Percentiles rank a stretch among this genome's conserved stretches.
Conservation (phyloP, 1,140 invertebrate genomes). For the Glossosoma conforme region DNA sequence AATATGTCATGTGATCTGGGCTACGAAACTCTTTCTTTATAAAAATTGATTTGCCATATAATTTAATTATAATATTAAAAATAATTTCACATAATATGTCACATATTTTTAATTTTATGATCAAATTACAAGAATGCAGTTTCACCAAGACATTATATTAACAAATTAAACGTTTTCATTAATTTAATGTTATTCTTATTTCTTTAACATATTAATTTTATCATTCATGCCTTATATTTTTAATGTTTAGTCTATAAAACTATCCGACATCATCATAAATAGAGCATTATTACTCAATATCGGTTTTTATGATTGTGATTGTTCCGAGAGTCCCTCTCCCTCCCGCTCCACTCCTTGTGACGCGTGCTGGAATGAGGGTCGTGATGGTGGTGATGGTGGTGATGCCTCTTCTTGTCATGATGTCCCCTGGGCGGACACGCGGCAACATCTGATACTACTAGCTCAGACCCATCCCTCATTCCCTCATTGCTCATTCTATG, state of each 20-base stretch:
- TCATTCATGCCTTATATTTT: too few species aligned
- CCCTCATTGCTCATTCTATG: constrained; percentile 47
- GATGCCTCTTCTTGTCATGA: constrained; percentile 70
- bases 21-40: not conserved
- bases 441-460: constrained; percentile 70
- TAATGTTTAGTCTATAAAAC: too few species aligned
- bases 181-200: too few species aligned
- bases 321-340: constrained; percentile 36
- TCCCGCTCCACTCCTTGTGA: constrained; percentile 37
- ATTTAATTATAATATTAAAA: not conserved
- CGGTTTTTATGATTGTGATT: constrained; percentile 47
- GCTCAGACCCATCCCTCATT: constrained; percentile 73
- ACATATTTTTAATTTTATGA: too few species aligned
- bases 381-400: constrained; percentile 80
- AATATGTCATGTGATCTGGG: too few species aligned
- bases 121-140: not conserved
- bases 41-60: not conserved
- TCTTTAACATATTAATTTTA: too few species aligned
- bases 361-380: constrained; percentile 35
- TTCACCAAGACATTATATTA: too few species aligned
- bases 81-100: not conserved
- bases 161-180: too few species aligned
- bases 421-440: constrained; percentile 45
- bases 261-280: too few species aligned
- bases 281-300: constrained; percentile 38